Conservation (phyloP, 2,113 vertebrate species). For the Xiphorhynchus elegans region DNA sequence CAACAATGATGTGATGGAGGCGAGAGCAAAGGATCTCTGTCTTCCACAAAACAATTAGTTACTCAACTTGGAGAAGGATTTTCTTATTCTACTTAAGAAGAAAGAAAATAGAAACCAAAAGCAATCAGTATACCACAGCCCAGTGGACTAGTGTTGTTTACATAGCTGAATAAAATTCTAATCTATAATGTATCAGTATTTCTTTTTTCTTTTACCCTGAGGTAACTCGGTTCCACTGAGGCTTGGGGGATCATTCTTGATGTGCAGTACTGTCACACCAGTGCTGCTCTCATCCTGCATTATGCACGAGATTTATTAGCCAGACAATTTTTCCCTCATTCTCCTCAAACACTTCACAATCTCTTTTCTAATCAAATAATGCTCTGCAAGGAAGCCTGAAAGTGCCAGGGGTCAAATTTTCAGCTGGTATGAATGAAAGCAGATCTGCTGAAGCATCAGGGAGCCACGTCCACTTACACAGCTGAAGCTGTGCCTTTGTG, state of each 20-base stretch:
- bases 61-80: not conserved
- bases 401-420: not conserved
- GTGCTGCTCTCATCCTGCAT: not conserved
- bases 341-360: constrained; percentile 1
- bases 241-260: not conserved
- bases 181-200: not conserved
- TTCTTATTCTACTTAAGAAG: not conserved
- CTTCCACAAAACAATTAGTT: constrained; percentile 12
- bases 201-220: constrained; percentile 27
- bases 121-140: not conserved
- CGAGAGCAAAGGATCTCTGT: not conserved
- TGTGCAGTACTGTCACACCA: not conserved
- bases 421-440: not conserved
- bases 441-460: not conserved
- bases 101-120: constrained; percentile 2
- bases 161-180: constrained; percentile 20
- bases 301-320: not conserved
- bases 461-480: not conserved
- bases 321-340: not conserved
- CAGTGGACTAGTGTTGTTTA: constrained; percentile 12
- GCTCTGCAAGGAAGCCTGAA: not conserved
- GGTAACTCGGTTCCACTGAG: not conserved
- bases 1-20: not conserved
- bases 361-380: not conserved
- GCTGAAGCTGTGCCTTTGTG: not conserved